Conservation (phyloP, 2,797 vertebrate species). For the Hypotaenidia philippensis region DNA sequence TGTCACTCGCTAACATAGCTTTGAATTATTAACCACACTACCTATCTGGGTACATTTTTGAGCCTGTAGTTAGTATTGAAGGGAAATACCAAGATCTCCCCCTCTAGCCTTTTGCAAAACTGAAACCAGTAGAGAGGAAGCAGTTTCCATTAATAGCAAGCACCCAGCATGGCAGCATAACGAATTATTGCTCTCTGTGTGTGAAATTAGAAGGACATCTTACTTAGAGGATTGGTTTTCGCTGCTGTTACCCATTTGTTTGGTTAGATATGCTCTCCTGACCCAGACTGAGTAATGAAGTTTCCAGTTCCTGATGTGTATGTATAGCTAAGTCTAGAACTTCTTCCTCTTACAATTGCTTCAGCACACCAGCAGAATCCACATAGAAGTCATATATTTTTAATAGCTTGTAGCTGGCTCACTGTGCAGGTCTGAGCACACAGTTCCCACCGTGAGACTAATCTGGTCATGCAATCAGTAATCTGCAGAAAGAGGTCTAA, state of each 20-base stretch:
- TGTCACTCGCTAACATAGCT: neutral
- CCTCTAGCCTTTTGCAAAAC: neutral
- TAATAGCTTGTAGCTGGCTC: neutral
- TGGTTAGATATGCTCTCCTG: neutral
- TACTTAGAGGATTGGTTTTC: neutral
- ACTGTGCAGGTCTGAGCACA: neutral
- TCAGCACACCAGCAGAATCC: neutral
- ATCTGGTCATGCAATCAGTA: neutral
- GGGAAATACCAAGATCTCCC: neutral
- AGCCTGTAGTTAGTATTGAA: neutral
- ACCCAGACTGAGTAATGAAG: neutral
- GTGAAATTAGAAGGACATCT: neutral
- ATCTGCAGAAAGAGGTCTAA: neutral
- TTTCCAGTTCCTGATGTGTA: conserved; percentile 28
- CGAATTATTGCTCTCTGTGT: neutral
- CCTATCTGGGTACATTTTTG: neutral
- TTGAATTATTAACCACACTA: conserved; percentile 18
- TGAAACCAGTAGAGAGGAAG: neutral
- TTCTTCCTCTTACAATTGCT: neutral
- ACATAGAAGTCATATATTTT: neutral
- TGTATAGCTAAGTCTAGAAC: neutral
- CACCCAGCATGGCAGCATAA: neutral
- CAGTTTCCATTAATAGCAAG: neutral
- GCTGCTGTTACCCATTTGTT: neutral
- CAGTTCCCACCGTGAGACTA: neutral